A percentile compares a stretch with the other conserved stretches of the same genome.
These are phyloP conservation scores for Neolamprologus hecqui DNA, from an alignment of 2,113 vertebrate species.

Conservation along the genomic window DNA sequence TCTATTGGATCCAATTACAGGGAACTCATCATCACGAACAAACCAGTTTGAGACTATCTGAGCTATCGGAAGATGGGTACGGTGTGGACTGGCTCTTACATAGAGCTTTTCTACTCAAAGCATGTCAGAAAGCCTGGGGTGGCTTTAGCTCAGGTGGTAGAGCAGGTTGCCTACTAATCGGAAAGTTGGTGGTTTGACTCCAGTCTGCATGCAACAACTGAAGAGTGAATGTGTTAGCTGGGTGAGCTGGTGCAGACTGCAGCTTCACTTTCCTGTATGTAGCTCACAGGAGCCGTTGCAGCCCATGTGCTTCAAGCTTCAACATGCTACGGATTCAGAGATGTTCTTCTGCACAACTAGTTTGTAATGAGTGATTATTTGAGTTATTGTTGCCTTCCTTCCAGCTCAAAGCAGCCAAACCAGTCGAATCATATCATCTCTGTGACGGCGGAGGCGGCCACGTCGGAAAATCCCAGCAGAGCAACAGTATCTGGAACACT, in stretches of 20 bases:
- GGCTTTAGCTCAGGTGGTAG: neutral
- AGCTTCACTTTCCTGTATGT: neutral
- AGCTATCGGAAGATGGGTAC: neutral
- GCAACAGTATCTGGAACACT: neutral
- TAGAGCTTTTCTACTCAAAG: neutral
- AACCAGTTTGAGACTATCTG: neutral
- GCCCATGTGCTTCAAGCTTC: neutral
- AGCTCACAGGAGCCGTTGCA: neutral
- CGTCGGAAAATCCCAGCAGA: neutral
- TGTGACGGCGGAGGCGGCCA: accelerated
- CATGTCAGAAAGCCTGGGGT: neutral
- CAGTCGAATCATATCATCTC: neutral
- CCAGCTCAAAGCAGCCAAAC: neutral
- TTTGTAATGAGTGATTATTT: neutral
- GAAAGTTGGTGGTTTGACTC: neutral
- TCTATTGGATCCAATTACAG: neutral
- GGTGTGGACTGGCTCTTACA: neutral
- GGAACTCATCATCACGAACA: neutral
- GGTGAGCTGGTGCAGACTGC: neutral
- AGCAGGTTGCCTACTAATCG: neutral
- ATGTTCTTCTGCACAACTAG: neutral
- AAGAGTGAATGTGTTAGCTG: neutral
- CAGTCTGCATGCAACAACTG: neutral
- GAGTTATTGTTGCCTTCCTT: neutral
- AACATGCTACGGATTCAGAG: neutral